A percentile compares a stretch with the other conserved stretches of the same genome.
These are phyloP conservation scores for Bovichtus diacanthus DNA, from an alignment of 2,797 vertebrate genomes.

Conservation along the genomic window DNA sequence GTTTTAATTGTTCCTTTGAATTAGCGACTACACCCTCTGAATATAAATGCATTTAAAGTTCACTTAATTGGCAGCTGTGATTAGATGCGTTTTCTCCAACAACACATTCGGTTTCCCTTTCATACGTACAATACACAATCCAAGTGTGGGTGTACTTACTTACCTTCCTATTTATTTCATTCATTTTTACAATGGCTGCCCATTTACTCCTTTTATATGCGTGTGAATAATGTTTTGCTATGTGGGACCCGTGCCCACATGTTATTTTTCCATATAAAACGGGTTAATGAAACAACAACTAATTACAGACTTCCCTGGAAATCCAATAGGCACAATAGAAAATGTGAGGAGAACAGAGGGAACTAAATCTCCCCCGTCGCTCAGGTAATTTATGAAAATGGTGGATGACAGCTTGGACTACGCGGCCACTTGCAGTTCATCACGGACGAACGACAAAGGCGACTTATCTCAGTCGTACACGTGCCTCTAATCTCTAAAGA, in stretches of 20 bases:
- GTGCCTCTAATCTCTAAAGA: constrained; percentile 63
- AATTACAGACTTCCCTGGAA: constrained; percentile 60
- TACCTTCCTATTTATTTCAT: constrained; percentile 18
- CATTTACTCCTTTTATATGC: background rate
- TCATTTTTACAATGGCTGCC: constrained; percentile 21
- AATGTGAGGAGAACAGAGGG: constrained; percentile 51
- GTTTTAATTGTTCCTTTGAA: constrained; percentile 45
- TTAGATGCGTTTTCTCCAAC: constrained; percentile 29
- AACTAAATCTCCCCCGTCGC: constrained; percentile 78
- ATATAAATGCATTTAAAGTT: constrained; percentile 47
- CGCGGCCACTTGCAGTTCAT: constrained; percentile 86
- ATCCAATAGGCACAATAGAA: constrained; percentile 55
- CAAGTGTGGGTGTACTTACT: constrained; percentile 14
- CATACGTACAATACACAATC: constrained; percentile 20
- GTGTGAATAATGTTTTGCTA: constrained; percentile 29
- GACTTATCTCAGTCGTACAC: constrained; percentile 65
- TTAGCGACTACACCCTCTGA: constrained; percentile 17
- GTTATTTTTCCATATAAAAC: constrained; percentile 65
- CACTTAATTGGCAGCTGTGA: constrained; percentile 37
- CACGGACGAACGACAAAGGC: constrained; percentile 73
- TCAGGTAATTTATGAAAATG: constrained; percentile 90
- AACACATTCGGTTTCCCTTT: constrained; percentile 34
- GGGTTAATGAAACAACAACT: constrained; percentile 68
- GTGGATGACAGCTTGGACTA: constrained; percentile 88
- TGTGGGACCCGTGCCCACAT: constrained; percentile 14